Conservation (phyloP, 2,888 invertebrate genomes). For the Dendrolimus houi region DNA sequence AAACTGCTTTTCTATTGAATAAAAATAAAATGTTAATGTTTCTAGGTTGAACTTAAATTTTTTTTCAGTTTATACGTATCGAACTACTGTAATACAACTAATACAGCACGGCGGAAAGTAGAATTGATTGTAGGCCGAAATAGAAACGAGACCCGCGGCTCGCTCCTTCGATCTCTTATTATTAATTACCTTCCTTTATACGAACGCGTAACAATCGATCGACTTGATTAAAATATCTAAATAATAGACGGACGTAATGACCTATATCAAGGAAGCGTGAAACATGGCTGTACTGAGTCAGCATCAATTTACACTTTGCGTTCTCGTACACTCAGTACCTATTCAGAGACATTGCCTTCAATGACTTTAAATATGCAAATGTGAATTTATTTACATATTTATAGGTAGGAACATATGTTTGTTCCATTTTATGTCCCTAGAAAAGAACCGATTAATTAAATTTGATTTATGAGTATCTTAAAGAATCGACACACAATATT, state of each 20-base stretch:
- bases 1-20: too few relatives aligned
- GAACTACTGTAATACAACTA: too few relatives aligned
- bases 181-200: constrained; percentile 73
- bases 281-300: constrained; percentile 35
- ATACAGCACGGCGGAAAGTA: too few relatives aligned
- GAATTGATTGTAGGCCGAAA: neutral
- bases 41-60: too few relatives aligned
- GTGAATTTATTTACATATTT: neutral
- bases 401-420: neutral
- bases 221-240: constrained; percentile 73
- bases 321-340: neutral
- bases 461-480: too few relatives aligned
- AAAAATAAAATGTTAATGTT: too few relatives aligned
- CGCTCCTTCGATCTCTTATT: constrained; percentile 54
- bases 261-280: constrained; percentile 34
- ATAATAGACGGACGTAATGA: constrained; percentile 61
- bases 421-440: too few relatives aligned
- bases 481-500: too few relatives aligned
- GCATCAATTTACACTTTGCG: constrained; percentile 22
- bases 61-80: too few relatives aligned
- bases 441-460: too few relatives aligned
- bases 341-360: neutral
- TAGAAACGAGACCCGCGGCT: constrained; percentile 10
- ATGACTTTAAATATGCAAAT: neutral
- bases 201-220: constrained; percentile 60